These are phyloP conservation scores for Syritta pipiens DNA, from an alignment of 2,888 invertebrate genomes.

Conservation along the genomic window DNA sequence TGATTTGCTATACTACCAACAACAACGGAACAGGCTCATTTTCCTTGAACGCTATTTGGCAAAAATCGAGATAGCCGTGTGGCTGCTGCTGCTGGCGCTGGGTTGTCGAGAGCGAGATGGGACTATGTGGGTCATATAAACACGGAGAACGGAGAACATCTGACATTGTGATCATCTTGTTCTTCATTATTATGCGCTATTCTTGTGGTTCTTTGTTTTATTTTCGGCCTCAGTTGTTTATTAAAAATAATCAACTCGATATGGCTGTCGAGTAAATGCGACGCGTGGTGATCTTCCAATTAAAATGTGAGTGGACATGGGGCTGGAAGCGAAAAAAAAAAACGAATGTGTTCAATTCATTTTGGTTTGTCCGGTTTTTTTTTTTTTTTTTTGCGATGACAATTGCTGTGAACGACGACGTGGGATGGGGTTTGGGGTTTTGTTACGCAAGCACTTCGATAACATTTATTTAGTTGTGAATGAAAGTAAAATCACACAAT, in stretches of 20 bases:
- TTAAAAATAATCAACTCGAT: conserved; percentile 6
- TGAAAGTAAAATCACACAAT: conserved; percentile 38
- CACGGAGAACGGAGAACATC: conserved; percentile 25
- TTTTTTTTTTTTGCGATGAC: too few species aligned
- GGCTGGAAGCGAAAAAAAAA: too few species aligned
- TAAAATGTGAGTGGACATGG: too few species aligned
- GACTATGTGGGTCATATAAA: conserved; percentile 32
- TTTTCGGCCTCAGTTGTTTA: conserved; percentile 15
- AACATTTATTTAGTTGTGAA: conserved; percentile 15
- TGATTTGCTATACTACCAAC: background rate
- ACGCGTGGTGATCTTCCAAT: conserved; percentile 35
- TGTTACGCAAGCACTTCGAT: conserved; percentile 53
- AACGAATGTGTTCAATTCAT: too few species aligned
- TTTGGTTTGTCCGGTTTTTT: too few species aligned
- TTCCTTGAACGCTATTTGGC: conserved; percentile 13
- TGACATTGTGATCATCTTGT: conserved; percentile 46
- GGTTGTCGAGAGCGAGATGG: conserved; percentile 1
- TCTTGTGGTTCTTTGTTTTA: conserved; percentile 26
- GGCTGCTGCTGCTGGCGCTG: conserved; percentile 1
- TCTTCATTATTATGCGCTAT: conserved; percentile 19
- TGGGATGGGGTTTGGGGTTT: conserved; percentile 18
- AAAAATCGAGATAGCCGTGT: conserved; percentile 3
- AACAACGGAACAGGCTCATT: conserved; percentile 2
- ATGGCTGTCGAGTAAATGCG: background rate
- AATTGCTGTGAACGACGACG: background rate